These are phyloP conservation scores for Pangasianodon hypophthalmus DNA, from an alignment of 2,113 vertebrate genomes.

Conservation along the genomic window DNA sequence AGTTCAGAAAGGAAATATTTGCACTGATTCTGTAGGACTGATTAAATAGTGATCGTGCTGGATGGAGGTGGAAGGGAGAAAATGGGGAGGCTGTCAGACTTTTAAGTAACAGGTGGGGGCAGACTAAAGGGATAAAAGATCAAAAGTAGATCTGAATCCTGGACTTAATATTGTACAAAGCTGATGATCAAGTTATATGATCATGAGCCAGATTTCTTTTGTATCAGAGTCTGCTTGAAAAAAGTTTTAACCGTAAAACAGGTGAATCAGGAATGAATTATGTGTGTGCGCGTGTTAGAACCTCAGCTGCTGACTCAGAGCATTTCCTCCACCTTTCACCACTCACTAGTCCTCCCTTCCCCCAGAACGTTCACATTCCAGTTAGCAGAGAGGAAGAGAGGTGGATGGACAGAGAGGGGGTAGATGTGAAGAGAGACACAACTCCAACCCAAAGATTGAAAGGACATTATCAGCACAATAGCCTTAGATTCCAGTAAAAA, in stretches of 20 bases:
- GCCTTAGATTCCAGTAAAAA: neutral
- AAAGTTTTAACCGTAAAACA: conserved; percentile 14
- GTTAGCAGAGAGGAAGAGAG: conserved; percentile 62
- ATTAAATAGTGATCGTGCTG: conserved; percentile 16
- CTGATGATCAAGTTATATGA: conserved; percentile 12
- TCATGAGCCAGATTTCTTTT: conserved; percentile 8
- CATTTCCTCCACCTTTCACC: conserved; percentile 59
- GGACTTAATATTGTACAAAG: conserved; percentile 7
- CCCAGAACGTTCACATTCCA: conserved; percentile 71
- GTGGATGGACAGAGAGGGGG: conserved; percentile 62
- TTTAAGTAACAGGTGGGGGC: conserved; percentile 17
- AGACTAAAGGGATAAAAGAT: neutral
- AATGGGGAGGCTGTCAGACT: neutral
- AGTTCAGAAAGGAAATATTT: conserved; percentile 18
- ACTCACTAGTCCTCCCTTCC: conserved; percentile 23
- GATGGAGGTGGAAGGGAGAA: neutral
- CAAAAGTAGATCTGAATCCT: neutral
- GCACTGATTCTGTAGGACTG: neutral
- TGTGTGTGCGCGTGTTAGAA: conserved; percentile 31
- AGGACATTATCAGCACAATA: conserved; percentile 63
- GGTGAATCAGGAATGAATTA: conserved; percentile 17
- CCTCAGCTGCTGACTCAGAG: conserved; percentile 66
- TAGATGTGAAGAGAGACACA: conserved; percentile 63
- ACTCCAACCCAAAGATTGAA: conserved; percentile 69
- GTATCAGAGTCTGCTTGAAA: neutral